Conservation (phyloP, 2,797 vertebrate genomes). For the Tympanoctomys barrerae region DNA sequence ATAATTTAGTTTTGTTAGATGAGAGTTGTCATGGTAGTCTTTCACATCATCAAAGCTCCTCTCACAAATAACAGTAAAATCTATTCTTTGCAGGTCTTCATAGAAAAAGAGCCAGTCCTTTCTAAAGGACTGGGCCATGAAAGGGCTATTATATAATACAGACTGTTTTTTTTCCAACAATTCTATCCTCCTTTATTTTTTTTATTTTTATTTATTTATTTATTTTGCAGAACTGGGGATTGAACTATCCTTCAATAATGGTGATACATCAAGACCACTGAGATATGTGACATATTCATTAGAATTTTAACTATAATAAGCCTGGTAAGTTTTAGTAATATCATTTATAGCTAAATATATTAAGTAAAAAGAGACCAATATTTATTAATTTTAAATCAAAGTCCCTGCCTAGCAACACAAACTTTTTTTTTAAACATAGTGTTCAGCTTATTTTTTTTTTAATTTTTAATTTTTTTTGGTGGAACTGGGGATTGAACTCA, state of each 20-base stretch:
- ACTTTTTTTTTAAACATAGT: neutral
- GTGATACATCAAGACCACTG: neutral
- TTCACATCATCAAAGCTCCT: conserved; percentile 19
- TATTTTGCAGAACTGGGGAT: too few relatives aligned
- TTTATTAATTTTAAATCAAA: conserved; percentile 47
- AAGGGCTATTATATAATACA: neutral
- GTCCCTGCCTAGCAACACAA: neutral
- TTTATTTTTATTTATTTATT: too few relatives aligned
- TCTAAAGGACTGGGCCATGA: neutral
- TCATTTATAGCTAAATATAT: neutral
- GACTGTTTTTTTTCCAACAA: neutral
- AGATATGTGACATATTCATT: neutral
- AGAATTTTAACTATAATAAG: conserved; percentile 27
- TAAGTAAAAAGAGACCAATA: neutral
- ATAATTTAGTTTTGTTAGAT: neutral
- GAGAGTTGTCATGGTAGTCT: conserved; percentile 36
- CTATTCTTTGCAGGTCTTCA: neutral
- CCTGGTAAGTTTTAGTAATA: conserved; percentile 12
- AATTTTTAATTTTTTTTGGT: too few relatives aligned
- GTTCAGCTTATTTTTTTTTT: too few relatives aligned
- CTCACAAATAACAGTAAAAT: neutral
- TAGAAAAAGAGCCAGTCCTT: neutral
- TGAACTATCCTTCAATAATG: neutral
- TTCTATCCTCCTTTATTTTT: neutral
- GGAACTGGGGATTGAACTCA: too few relatives aligned